phyloP scores from a whole-genome alignment of 64 coral and sea anemone genomes.

The Dendronephthya gigantea region DNA sequence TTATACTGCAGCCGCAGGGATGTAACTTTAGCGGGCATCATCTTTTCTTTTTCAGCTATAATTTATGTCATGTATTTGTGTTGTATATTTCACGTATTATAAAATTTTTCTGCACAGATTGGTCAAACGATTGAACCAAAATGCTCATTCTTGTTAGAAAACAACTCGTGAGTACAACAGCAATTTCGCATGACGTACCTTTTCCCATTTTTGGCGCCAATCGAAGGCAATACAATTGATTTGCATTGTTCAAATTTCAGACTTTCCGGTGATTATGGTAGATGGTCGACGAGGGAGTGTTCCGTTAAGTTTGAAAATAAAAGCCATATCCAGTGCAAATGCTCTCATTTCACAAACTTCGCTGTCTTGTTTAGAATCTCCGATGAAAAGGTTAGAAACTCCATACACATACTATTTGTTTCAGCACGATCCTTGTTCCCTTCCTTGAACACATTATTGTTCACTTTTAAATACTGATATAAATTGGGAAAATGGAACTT shows the following conservation, averaged over 20 bases:
- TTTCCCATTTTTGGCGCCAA: background rate
- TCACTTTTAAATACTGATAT: too few relatives aligned
- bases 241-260: background rate
- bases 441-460: too few relatives aligned
- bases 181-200: background rate
- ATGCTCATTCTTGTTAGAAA: constrained; percentile 2
- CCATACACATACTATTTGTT: background rate
- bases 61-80: too few relatives aligned
- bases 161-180: background rate
- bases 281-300: background rate
- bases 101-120: background rate
- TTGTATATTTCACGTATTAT: background rate
- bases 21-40: too few relatives aligned
- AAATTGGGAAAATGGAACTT: too few relatives aligned
- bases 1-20: too few relatives aligned
- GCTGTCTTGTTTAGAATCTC: background rate
- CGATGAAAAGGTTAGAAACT: background rate
- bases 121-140: background rate
- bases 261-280: background rate
- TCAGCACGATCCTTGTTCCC: too few relatives aligned
- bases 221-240: background rate
- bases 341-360: constrained; percentile 3
- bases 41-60: too few relatives aligned
- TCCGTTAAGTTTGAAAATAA: background rate
- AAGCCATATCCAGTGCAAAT: background rate